These are phyloP conservation scores for Pristis pectinata DNA, from an alignment of 2,797 vertebrate genomes.

Conservation along the genomic window DNA sequence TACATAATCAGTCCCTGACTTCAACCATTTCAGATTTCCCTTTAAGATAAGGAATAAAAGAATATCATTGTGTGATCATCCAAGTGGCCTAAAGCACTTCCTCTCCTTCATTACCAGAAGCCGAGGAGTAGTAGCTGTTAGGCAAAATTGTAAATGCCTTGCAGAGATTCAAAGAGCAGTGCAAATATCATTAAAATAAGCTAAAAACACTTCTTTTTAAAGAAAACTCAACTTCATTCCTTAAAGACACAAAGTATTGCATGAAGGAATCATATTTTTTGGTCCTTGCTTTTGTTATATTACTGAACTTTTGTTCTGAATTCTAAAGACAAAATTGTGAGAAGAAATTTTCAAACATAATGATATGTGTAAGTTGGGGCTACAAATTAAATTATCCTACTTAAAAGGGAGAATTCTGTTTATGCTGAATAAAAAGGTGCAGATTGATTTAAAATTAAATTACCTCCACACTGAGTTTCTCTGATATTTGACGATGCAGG, in stretches of 20 bases:
- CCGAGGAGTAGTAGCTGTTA: too few species aligned
- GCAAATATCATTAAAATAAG: background rate
- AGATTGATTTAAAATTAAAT: conserved; percentile 20
- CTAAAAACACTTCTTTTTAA: background rate
- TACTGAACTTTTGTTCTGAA: conserved; percentile 31
- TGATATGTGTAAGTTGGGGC: conserved; percentile 14
- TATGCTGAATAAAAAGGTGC: conserved; percentile 22
- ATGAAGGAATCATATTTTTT: background rate
- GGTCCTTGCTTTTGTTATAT: background rate
- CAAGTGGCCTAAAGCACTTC: background rate
- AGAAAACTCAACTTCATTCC: background rate
- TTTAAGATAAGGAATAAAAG: background rate
- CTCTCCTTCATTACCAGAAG: background rate
- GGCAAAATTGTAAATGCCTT: background rate
- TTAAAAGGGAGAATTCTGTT: conserved; percentile 25
- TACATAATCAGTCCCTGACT: background rate
- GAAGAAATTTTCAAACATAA: background rate
- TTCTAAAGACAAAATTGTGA: conserved; percentile 24
- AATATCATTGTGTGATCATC: background rate
- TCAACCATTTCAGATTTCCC: background rate
- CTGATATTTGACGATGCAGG: conserved; percentile 33
- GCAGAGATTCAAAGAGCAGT: background rate
- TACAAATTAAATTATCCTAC: conserved; percentile 25
- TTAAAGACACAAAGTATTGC: background rate
- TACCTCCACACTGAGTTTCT: conserved; percentile 1